Percentiles rank a stretch among this genome's conserved stretches.
These are phyloP conservation scores for Standfussiana lucernea DNA, from an alignment of 2,888 invertebrate genomes.

Conservation along the genomic window DNA sequence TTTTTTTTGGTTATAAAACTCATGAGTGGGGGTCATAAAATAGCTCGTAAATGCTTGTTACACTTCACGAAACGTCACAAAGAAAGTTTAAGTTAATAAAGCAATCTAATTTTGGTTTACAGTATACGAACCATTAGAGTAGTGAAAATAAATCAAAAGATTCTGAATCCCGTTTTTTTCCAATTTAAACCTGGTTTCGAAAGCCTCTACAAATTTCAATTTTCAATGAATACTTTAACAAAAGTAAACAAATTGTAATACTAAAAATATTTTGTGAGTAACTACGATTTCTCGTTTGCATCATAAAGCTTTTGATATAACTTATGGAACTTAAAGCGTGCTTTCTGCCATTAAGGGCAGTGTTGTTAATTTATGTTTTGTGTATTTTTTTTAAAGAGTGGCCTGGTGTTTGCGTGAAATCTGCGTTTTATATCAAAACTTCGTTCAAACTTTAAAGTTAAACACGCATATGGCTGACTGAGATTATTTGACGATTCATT, in stretches of 20 bases:
- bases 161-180: constrained; percentile 41
- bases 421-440: constrained; percentile 25
- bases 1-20: neutral
- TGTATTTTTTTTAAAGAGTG: constrained; percentile 33
- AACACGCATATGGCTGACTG: constrained; percentile 36
- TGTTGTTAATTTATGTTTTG: constrained; percentile 51
- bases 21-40: neutral
- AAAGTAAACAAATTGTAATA: constrained; percentile 10
- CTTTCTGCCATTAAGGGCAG: constrained; percentile 39
- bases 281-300: constrained; percentile 2
- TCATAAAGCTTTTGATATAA: constrained; percentile 10
- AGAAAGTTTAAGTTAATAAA: neutral
- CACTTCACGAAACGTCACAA: neutral
- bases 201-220: constrained; percentile 18
- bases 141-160: constrained; percentile 35
- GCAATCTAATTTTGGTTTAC: constrained; percentile 42
- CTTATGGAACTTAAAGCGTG: constrained; percentile 46
- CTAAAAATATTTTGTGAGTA: constrained; percentile 11
- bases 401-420: constrained; percentile 33
- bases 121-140: constrained; percentile 24
- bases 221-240: constrained; percentile 10
- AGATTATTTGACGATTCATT: constrained; percentile 14
- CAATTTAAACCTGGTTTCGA: neutral
- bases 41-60: neutral
- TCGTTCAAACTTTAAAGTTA: constrained; percentile 12